Evolutionary conservation across 2,888 invertebrate genomes (phyloP).

Genomic region (Sinodicranocentrus sp.): DNA sequence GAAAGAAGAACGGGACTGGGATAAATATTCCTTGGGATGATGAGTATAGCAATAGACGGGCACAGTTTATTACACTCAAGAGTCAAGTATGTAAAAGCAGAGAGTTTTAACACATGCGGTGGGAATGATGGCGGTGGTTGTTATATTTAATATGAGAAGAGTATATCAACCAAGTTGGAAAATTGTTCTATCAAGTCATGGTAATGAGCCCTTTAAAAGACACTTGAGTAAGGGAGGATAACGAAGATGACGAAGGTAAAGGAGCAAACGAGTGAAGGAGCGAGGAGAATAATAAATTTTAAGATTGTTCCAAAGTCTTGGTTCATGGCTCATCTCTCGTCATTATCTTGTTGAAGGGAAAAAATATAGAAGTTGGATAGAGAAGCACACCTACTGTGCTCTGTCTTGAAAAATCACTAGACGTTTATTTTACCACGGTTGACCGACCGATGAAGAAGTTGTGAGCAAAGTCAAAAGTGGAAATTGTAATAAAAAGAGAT

Average conservation of each 20-base stretch:
- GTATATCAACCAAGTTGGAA: constrained; percentile 35
- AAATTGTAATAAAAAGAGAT: constrained; percentile 11
- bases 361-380: neutral
- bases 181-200: constrained; percentile 61
- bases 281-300: constrained; percentile 39
- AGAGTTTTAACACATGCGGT: no score
- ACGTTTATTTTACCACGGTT: constrained; percentile 56
- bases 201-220: constrained; percentile 67
- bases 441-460: constrained; percentile 35
- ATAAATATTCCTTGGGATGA: no score
- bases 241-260: constrained; percentile 22
- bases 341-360: constrained; percentile 22
- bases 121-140: neutral
- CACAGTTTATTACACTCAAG: no score
- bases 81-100: no score
- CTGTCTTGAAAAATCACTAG: constrained; percentile 31
- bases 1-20: neutral
- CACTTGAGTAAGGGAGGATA: constrained; percentile 42
- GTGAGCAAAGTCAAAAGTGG: constrained; percentile 5
- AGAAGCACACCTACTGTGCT: constrained; percentile 57
- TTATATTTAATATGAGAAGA: neutral
- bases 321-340: constrained; percentile 53
- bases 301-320: constrained; percentile 4
- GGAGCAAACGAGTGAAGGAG: constrained; percentile 1
- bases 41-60: no score